Conservation (phyloP, 2,888 invertebrate genomes). For the Campopleginae sp. region DNA sequence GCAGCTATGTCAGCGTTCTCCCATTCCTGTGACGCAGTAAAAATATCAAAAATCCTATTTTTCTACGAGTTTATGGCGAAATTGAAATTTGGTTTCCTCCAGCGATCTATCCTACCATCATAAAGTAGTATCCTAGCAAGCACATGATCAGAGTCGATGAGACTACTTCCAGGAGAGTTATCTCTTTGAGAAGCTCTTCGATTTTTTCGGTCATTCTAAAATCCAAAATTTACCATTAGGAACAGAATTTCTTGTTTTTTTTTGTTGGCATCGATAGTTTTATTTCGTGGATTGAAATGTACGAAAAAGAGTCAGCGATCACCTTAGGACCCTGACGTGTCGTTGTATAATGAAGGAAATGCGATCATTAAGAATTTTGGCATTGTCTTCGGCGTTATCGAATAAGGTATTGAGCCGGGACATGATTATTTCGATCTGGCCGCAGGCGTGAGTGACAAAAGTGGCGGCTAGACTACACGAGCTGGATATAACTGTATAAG, state of each 20-base stretch:
- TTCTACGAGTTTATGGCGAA: conserved; percentile 43
- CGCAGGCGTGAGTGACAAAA: conserved; percentile 78
- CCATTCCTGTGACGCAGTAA: conserved; percentile 74
- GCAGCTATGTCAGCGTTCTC: conserved; percentile 69
- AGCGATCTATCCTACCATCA: conserved; percentile 73
- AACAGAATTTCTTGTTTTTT: not conserved
- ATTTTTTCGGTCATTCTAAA: conserved; percentile 62
- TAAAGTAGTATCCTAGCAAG: conserved; percentile 77
- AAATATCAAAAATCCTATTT: not conserved
- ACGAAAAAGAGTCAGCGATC: conserved; percentile 33
- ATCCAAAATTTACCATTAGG: not conserved
- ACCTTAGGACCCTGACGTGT: conserved; percentile 74
- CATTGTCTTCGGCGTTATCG: not conserved
- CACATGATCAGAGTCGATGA: conserved; percentile 80
- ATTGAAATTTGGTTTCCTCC: conserved; percentile 15
- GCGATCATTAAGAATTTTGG: conserved; percentile 56
- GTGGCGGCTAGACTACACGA: conserved; percentile 74
- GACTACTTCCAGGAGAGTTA: conserved; percentile 78
- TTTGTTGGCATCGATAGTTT: not conserved
- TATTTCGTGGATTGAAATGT: not conserved
- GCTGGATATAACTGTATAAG: conserved; percentile 69
- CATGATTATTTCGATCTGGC: conserved; percentile 75
- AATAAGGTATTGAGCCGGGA: conserved; percentile 16
- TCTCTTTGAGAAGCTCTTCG: conserved; percentile 74
- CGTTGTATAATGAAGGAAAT: conserved; percentile 65